Conservation (phyloP, 1,140 invertebrate genomes). For the Alviniconcha marisindica region DNA sequence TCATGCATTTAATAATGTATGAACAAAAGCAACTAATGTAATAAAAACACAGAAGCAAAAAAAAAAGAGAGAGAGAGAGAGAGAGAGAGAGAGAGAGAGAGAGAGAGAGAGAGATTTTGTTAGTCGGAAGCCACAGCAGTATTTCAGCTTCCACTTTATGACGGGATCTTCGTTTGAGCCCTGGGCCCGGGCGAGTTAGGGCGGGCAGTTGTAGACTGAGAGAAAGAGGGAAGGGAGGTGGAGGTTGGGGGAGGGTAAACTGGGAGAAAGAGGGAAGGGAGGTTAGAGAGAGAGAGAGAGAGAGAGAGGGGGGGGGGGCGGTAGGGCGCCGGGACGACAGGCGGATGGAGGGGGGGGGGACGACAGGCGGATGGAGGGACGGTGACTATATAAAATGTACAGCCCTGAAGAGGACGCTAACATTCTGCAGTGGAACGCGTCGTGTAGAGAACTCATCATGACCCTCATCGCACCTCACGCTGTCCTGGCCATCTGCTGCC, state of each 20-base stretch:
- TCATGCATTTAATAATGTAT: too few species aligned
- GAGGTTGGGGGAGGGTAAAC: not conserved
- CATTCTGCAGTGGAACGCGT: too few species aligned
- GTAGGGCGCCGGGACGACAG: not conserved
- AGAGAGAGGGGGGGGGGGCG: not conserved
- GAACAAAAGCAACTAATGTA: not conserved
- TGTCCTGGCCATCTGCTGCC: too few species aligned
- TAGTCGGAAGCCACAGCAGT: too few species aligned
- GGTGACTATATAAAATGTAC: not conserved
- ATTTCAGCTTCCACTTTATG: too few species aligned
- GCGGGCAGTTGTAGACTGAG: too few species aligned
- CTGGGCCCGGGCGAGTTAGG: too few species aligned
- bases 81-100: conserved; percentile 11
- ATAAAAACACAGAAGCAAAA: not conserved
- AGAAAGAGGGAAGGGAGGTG: conserved; percentile 3
- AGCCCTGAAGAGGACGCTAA: too few species aligned
- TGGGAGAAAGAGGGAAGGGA: not conserved
- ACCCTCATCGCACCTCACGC: too few species aligned
- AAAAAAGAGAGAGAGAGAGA: conserved; percentile 22
- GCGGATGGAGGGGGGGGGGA: too few species aligned
- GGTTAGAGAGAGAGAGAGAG: conserved; percentile 12
- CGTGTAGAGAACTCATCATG: too few species aligned
- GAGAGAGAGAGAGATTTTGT: not conserved
- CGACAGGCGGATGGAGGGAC: not conserved
- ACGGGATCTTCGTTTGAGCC: too few species aligned